A percentile compares a stretch with the other conserved stretches of the same genome.
phyloP scores from a whole-genome alignment of 2,888 invertebrate species.

The Volucella bombylans region DNA sequence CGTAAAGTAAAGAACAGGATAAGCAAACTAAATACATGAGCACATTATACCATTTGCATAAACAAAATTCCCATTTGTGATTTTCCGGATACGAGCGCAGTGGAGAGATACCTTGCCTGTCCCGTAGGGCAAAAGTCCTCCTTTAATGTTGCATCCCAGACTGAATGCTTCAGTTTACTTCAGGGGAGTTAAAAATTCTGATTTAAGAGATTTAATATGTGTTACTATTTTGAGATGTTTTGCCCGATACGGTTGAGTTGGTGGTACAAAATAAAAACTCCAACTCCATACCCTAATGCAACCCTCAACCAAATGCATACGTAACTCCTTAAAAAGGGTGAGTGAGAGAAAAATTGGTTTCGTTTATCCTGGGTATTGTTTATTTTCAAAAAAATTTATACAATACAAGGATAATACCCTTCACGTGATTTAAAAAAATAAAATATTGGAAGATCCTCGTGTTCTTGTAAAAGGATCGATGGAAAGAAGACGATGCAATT shows the following conservation, averaged over 20 bases:
- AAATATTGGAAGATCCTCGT: not conserved
- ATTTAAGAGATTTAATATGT: slow-evolving; percentile 70
- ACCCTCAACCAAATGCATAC: not conserved
- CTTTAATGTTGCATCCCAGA: not conserved
- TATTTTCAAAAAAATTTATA: slow-evolving; percentile 49
- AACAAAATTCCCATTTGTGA: slow-evolving; percentile 70
- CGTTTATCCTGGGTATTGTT: slow-evolving; percentile 32
- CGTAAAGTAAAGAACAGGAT: slow-evolving; percentile 29
- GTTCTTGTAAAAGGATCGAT: not conserved
- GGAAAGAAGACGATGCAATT: slow-evolving; percentile 29
- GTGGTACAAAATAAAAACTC: not conserved
- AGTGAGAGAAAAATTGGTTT: slow-evolving; percentile 32
- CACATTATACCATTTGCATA: slow-evolving; percentile 72
- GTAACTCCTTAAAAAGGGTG: not conserved
- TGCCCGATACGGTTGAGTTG: slow-evolving; percentile 15
- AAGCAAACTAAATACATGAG: slow-evolving; percentile 66
- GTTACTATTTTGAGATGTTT: slow-evolving; percentile 55
- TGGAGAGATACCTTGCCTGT: too few relatives aligned
- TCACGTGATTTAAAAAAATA: slow-evolving; percentile 52
- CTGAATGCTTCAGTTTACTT: slow-evolving; percentile 5
- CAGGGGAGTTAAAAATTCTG: slow-evolving; percentile 62
- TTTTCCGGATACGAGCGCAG: slow-evolving; percentile 50
- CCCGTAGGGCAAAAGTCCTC: too few relatives aligned
- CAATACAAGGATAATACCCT: slow-evolving; percentile 56
- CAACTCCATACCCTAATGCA: slow-evolving; percentile 8